phyloP scores from a whole-genome alignment of 2,888 invertebrate genomes.

The Nephrotoma guestfalica region DNA sequence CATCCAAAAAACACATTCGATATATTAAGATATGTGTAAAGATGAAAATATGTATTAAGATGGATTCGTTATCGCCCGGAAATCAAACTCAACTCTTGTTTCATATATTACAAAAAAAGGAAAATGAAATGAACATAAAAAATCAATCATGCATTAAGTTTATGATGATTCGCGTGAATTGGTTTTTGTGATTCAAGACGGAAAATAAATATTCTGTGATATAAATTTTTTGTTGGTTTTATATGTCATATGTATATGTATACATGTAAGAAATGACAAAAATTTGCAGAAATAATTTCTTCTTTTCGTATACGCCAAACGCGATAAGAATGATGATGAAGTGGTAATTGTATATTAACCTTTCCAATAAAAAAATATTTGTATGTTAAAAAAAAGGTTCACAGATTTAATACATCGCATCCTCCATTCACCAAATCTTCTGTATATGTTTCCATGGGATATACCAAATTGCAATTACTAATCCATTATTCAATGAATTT shows the following conservation, averaged over 20 bases:
- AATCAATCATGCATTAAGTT: not conserved
- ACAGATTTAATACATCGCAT: not conserved
- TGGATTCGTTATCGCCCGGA: not conserved
- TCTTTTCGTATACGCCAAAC: not conserved
- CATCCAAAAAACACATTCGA: not conserved
- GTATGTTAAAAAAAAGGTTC: not conserved
- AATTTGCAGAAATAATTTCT: not conserved
- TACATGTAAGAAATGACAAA: not conserved
- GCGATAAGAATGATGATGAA: not conserved
- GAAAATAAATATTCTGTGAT: not conserved
- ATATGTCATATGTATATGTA: not conserved
- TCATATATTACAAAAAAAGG: not conserved
- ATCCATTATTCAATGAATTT: not conserved
- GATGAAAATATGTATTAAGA: not conserved
- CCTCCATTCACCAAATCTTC: not conserved
- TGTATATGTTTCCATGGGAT: not conserved
- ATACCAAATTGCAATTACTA: not conserved
- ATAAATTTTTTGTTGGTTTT: not conserved
- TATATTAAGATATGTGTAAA: not conserved
- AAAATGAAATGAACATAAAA: not conserved
- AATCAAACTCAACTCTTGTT: not conserved
- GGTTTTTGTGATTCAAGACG: not conserved
- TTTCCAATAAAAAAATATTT: not conserved
- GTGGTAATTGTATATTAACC: not conserved
- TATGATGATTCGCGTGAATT: not conserved